Evolutionary conservation across 2,888 invertebrate genomes (phyloP).

Genomic region (Campaea margaritaria): DNA sequence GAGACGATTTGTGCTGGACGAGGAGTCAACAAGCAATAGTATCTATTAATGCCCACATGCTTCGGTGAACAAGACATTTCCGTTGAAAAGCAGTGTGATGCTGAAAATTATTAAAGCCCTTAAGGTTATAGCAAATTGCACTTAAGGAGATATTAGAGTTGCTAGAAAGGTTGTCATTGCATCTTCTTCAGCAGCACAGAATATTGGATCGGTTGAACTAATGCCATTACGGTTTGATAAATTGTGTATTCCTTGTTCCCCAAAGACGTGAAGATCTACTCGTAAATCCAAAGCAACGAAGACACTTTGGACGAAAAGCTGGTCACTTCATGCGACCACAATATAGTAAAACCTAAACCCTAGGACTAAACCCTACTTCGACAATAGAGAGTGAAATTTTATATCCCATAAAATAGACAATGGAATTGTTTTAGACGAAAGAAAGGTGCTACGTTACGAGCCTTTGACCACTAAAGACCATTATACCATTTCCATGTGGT

Average conservation of each 20-base stretch:
- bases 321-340: conserved; percentile 10
- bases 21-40: conserved; percentile 4
- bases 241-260: too few relatives aligned
- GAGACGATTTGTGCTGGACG: background rate
- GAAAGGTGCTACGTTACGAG: conserved; percentile 68
- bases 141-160: too few relatives aligned
- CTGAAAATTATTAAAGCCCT: too few relatives aligned
- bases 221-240: too few relatives aligned
- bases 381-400: conserved; percentile 57
- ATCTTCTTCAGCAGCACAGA: too few relatives aligned
- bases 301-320: background rate
- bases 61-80: too few relatives aligned
- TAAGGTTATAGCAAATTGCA: too few relatives aligned
- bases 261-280: too few relatives aligned
- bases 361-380: conserved; percentile 1
- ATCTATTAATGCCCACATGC: too few relatives aligned
- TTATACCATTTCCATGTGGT: conserved; percentile 66
- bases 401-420: conserved; percentile 69
- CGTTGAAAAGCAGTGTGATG: too few relatives aligned
- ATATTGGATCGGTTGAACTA: too few relatives aligned
- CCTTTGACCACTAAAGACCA: conserved; percentile 50
- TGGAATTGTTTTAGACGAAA: conserved; percentile 57
- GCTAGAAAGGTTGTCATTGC: too few relatives aligned
- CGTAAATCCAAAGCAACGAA: background rate
- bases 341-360: conserved; percentile 5